Evolutionary conservation across 2,797 vertebrate genomes (phyloP).

Genomic region (Smutsia temminckii): DNA sequence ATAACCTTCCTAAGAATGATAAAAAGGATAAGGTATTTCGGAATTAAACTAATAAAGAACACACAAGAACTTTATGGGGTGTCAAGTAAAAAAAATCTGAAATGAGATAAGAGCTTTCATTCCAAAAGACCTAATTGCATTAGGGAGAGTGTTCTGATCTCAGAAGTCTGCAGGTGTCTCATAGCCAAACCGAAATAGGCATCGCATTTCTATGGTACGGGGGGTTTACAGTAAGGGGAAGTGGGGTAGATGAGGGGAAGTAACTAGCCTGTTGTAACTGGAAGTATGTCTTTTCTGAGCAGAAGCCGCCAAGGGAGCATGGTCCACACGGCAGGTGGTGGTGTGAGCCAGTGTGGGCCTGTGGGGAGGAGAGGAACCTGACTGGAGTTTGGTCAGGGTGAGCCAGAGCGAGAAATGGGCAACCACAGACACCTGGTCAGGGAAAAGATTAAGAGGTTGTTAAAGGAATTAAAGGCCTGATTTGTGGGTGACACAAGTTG

Average conservation of each 20-base stretch:
- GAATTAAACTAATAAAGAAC: not conserved
- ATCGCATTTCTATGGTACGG: not conserved
- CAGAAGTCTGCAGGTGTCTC: not conserved
- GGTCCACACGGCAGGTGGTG: not conserved
- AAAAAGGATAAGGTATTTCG: not conserved
- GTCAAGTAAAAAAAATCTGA: not conserved
- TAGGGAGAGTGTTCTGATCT: not conserved
- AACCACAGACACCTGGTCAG: fast-evolving
- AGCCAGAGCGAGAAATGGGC: not conserved
- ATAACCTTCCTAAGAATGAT: not conserved
- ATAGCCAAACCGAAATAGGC: not conserved
- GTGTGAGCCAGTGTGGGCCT: too few species aligned
- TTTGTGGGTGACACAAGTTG: not conserved
- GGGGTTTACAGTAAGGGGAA: not conserved
- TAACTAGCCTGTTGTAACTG: not conserved
- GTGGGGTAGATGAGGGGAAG: not conserved
- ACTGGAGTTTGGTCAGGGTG: too few species aligned
- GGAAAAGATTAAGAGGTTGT: not conserved
- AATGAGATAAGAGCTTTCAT: not conserved
- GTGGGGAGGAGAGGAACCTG: not conserved
- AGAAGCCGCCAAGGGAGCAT: not conserved
- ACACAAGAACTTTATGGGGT: not conserved
- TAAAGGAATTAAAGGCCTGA: not conserved
- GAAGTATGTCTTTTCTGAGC: not conserved
- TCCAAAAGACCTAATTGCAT: not conserved